Percentiles rank a stretch among this genome's conserved stretches.
These are phyloP conservation scores for Shinisaurus crocodilurus DNA, from an alignment of 2,113 vertebrate genomes.

Conservation along the genomic window DNA sequence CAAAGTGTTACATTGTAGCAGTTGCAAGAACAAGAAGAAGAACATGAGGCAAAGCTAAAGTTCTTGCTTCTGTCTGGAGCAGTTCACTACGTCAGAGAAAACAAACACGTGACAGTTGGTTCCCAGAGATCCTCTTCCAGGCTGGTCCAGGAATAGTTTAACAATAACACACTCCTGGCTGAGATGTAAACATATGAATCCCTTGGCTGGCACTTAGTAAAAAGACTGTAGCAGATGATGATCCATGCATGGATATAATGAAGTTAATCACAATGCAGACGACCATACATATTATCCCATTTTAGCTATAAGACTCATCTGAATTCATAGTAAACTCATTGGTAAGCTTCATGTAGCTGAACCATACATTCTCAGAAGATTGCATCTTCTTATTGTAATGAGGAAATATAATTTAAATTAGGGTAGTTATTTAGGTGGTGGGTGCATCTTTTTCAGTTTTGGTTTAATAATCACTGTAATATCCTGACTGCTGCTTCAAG, in stretches of 20 bases:
- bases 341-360: neutral
- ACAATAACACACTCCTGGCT: too few species aligned
- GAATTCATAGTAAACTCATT: conserved; percentile 17
- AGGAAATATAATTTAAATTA: conserved; percentile 12
- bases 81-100: too few species aligned
- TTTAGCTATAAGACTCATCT: neutral
- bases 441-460: neutral
- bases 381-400: conserved; percentile 6
- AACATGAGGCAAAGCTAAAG: too few species aligned
- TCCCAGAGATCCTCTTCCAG: too few species aligned
- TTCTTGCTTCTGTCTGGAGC: too few species aligned
- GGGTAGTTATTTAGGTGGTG: neutral
- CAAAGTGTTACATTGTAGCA: too few species aligned
- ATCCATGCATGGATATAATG: neutral
- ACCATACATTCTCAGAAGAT: conserved; percentile 11
- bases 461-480: neutral
- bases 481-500: neutral
- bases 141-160: too few species aligned
- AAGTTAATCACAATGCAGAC: neutral
- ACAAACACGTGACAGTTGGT: too few species aligned
- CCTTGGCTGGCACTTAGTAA: neutral
- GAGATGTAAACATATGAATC: too few species aligned
- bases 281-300: fast-evolving
- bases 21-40: too few species aligned
- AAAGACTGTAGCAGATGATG: neutral